Percentiles rank a stretch among this genome's conserved stretches.
Conservation (phyloP, 2,888 invertebrate species). For the Eugnorisma glareosa region DNA sequence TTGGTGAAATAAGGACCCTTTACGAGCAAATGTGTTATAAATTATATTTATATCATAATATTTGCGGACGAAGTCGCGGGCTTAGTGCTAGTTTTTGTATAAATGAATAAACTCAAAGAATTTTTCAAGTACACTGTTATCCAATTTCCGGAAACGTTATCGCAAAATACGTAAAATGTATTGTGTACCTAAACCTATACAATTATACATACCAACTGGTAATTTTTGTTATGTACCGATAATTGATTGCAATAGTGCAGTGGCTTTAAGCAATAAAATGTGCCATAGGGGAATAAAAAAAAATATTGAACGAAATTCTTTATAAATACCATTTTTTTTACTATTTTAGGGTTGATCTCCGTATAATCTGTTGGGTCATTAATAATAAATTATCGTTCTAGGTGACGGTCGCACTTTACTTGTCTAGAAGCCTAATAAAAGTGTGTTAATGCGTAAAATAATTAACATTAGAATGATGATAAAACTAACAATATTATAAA, state of each 20-base stretch:
- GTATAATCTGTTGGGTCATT: slow-evolving; percentile 36
- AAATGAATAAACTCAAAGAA: background rate
- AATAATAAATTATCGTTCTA: slow-evolving; percentile 46
- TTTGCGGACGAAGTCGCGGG: too few relatives aligned
- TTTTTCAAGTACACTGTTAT: background rate
- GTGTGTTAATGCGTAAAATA: slow-evolving; percentile 23
- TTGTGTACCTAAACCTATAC: background rate
- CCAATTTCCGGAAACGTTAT: slow-evolving; percentile 11
- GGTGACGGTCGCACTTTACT: slow-evolving; percentile 31
- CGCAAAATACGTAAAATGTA: background rate
- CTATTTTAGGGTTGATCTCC: slow-evolving; percentile 8
- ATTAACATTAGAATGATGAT: slow-evolving; percentile 4
- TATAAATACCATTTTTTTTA: background rate
- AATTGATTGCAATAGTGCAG: background rate
- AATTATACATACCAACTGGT: background rate
- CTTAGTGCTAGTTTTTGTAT: too few relatives aligned
- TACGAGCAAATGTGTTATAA: too few relatives aligned
- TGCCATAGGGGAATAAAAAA: background rate
- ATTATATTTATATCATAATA: too few relatives aligned
- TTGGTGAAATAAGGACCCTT: too few relatives aligned
- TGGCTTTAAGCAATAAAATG: background rate
- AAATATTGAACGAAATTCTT: background rate
- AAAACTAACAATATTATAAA: slow-evolving; percentile 2
- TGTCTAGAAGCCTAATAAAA: slow-evolving; percentile 27
- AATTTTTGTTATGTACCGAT: background rate